phyloP scores from a whole-genome alignment of 2,797 vertebrate genomes.

The Mergus octosetaceus region DNA sequence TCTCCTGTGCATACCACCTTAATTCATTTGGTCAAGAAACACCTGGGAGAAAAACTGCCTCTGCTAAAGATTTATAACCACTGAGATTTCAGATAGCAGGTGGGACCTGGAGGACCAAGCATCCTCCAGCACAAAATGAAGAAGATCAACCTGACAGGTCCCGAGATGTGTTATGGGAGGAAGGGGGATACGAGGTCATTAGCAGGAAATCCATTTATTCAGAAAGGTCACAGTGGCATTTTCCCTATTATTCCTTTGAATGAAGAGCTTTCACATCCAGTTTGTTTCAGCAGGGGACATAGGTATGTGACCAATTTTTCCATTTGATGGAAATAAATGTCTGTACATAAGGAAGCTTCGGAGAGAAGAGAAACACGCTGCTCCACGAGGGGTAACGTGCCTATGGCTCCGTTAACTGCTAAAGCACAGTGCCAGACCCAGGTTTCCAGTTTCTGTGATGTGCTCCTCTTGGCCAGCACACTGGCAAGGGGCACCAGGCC shows the following conservation, averaged over 20 bases:
- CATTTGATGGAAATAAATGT: neutral
- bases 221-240: neutral
- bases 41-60: neutral
- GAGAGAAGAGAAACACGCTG: neutral
- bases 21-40: neutral
- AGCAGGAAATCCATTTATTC: neutral
- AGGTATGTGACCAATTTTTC: neutral
- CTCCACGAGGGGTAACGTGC: accelerated
- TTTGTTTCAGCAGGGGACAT: neutral
- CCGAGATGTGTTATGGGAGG: neutral
- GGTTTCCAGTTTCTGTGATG: neutral
- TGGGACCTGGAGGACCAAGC: neutral
- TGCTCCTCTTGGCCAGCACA: neutral
- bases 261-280: neutral
- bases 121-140: neutral
- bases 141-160: neutral
- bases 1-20: neutral
- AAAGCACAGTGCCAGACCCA: neutral
- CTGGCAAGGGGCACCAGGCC: neutral
- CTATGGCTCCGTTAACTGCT: neutral
- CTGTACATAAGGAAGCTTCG: neutral
- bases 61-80: neutral
- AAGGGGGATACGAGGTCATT: neutral
- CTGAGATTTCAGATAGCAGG: neutral
- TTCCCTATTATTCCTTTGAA: neutral